These are phyloP conservation scores for Pogonophryne albipinna DNA, from an alignment of 2,797 vertebrate species.

Conservation along the genomic window DNA sequence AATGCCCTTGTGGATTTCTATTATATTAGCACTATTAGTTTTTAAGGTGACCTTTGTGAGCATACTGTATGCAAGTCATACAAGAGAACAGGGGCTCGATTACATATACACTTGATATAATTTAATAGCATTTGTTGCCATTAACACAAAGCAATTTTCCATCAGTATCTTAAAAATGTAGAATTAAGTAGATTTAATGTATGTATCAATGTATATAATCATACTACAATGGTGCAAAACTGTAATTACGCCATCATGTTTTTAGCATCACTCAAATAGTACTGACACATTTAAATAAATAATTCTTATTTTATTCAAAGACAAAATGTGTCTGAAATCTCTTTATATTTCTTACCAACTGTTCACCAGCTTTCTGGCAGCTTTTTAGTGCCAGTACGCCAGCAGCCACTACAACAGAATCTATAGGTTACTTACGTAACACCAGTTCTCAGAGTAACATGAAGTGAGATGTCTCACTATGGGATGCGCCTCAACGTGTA, in stretches of 20 bases:
- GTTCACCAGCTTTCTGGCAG: conserved; percentile 2
- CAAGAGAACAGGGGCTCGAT: conserved; percentile 22
- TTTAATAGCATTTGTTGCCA: conserved; percentile 33
- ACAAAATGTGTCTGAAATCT: too few relatives aligned
- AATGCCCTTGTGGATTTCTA: conserved; percentile 38
- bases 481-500: too few relatives aligned
- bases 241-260: background rate
- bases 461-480: too few relatives aligned
- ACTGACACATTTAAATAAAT: too few relatives aligned
- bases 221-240: conserved; percentile 1
- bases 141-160: conserved; percentile 7
- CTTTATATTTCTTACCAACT: conserved; percentile 4
- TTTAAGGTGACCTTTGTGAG: conserved; percentile 39
- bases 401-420: background rate
- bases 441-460: too few relatives aligned
- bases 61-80: conserved; percentile 28
- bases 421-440: too few relatives aligned
- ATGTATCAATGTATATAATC: background rate
- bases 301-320: too few relatives aligned
- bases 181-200: background rate
- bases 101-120: conserved; percentile 27
- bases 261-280: conserved; percentile 2
- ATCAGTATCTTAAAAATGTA: conserved; percentile 17
- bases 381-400: background rate
- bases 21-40: conserved; percentile 18